phyloP scores from a whole-genome alignment of 2,888 invertebrate genomes.

The Leptodirus hochenwartii region DNA sequence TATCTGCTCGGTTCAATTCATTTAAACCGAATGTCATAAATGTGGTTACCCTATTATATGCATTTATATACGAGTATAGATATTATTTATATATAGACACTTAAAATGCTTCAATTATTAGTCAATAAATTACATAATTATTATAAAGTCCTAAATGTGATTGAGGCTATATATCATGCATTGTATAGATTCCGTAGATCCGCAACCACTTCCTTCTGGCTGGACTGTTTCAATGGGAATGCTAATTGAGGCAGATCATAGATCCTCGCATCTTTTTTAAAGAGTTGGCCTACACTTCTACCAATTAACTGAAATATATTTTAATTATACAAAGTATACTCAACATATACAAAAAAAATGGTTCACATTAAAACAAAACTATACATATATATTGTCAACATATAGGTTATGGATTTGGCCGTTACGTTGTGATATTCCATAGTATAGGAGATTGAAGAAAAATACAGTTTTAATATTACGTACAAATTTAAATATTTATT shows the following conservation, averaged over 20 bases:
- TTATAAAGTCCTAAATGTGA: not conserved
- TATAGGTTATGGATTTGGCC: too few species aligned
- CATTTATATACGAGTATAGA: too few species aligned
- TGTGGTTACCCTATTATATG: too few species aligned
- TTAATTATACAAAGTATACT: not conserved
- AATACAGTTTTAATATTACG: too few species aligned
- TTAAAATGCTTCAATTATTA: too few species aligned
- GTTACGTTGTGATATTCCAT: too few species aligned
- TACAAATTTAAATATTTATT: too few species aligned
- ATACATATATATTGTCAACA: not conserved
- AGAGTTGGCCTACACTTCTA: conserved; percentile 69
- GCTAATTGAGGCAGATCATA: conserved; percentile 62
- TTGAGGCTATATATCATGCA: conserved; percentile 13
- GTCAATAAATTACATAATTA: conserved; percentile 1
- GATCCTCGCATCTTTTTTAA: conserved; percentile 75
- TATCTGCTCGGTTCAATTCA: too few species aligned
- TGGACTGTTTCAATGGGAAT: conserved; percentile 23
- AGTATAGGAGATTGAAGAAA: too few species aligned
- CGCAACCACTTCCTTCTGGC: conserved; percentile 21
- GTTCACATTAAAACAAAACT: not conserved
- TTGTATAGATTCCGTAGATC: conserved; percentile 24
- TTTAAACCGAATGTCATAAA: too few species aligned
- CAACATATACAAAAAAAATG: not conserved
- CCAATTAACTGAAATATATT: conserved; percentile 50
- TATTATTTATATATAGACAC: too few species aligned